Evolutionary conservation across 2,113 vertebrate species (phyloP), one percentile per base, ranked within the genome.

Genomic region (Eulemur macaco): DNA sequence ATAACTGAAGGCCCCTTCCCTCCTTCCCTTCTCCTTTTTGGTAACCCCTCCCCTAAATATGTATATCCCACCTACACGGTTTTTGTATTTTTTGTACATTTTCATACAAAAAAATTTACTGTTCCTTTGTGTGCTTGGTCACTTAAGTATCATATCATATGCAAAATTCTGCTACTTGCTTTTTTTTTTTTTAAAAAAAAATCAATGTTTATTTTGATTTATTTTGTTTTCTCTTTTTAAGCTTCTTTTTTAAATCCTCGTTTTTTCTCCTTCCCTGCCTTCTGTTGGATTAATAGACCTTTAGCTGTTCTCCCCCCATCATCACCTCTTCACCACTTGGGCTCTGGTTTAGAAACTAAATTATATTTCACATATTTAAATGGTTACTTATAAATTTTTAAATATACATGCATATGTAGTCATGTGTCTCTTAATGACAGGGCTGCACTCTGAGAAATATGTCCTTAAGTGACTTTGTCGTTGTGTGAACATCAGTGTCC

Each of bases 321-420:
- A 69, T 64, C 13, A 73, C 9, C 11, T 52, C 83, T 81, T 39
- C 17, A 27, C 76, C 14, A 69, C 3, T 21, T 54, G 42, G 10
- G 34, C 89, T 88, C 56, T 78, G 20, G 12, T 54, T 87, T 78
- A 37, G 37, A 76, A 90, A 9, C 45, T 71, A 85, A 37, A 6
- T 69, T 84, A 45, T 14, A 60, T 73, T 90, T 94, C 47, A 73
- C 60, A n/a, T 86, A 39, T 83, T 94, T 80, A 73, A 89, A 83
- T 68, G 27, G 25, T 54, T 83, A 60, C 11, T 78, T 23, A 50
- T 81, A 83, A 13, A 78, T 50, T 64, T 86, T 82, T 87, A 94
- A 89, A 39, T 74, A 64, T 34, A 39, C 37, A 29, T n/a, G 31
- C 2, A 47, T 63, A 66, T 6, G 71, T 4, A 25, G 69, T 17